Conservation (phyloP, 2,113 vertebrate species). For the Pseudorhombus dupliciocellatus region DNA sequence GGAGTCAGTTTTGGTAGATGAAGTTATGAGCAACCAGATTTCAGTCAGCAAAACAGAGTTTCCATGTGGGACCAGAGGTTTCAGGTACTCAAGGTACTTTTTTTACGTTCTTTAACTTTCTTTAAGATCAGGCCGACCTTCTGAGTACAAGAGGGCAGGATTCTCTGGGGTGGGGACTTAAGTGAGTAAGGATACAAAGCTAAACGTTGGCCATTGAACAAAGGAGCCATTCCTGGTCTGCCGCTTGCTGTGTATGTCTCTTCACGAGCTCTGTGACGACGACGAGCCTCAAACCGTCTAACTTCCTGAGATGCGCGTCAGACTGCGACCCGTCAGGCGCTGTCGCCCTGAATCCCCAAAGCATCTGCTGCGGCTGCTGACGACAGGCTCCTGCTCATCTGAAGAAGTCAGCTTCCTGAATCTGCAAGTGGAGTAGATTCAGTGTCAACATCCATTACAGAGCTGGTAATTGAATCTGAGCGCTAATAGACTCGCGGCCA, state of each 20-base stretch:
- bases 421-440: slow-evolving; percentile 66
- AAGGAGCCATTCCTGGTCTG: neutral
- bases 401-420: slow-evolving; percentile 50
- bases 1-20: too few relatives aligned
- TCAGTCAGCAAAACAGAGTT: too few relatives aligned
- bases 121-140: too few relatives aligned
- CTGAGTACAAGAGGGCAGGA: too few relatives aligned
- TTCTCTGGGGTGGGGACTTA: too few relatives aligned
- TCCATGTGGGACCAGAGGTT: too few relatives aligned
- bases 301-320: slow-evolving; percentile 57
- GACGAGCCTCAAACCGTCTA: slow-evolving; percentile 38
- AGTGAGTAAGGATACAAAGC: too few relatives aligned
- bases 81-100: too few relatives aligned
- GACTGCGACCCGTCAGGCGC: slow-evolving; percentile 39
- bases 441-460: slow-evolving; percentile 73
- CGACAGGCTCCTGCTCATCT: slow-evolving; percentile 45
- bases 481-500: slow-evolving; percentile 68
- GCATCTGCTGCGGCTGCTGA: slow-evolving; percentile 52
- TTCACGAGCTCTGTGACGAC: slow-evolving; percentile 62
- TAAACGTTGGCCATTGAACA: too few relatives aligned
- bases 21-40: too few relatives aligned
- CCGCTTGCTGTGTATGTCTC: slow-evolving; percentile 41
- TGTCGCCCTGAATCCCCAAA: slow-evolving; percentile 58
- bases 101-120: too few relatives aligned
- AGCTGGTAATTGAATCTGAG: slow-evolving; percentile 72